Conservation (phyloP, 2,113 vertebrate genomes). For the Grantiella picta region DNA sequence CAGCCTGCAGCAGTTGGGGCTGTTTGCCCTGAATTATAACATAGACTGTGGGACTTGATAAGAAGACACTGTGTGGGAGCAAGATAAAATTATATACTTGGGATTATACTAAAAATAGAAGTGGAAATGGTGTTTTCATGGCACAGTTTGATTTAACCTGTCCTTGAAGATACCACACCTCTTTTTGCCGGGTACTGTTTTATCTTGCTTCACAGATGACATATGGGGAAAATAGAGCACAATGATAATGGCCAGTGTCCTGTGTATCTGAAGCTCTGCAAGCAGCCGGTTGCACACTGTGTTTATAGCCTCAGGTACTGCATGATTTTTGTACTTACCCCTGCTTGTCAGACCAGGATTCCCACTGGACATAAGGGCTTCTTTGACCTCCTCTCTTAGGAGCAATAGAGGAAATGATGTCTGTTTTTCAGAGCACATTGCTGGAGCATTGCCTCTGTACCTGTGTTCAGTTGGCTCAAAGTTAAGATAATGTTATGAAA, state of each 20-base stretch:
- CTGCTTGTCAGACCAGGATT: slow-evolving; percentile 5
- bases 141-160: not conserved
- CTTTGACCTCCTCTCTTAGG: not conserved
- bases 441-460: not conserved
- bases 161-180: slow-evolving; percentile 38
- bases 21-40: slow-evolving; percentile 17
- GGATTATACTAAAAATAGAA: slow-evolving; percentile 40
- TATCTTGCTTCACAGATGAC: slow-evolving; percentile 48
- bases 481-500: not conserved
- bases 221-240: not conserved
- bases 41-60: not conserved
- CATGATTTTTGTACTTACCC: slow-evolving; percentile 11
- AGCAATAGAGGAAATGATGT: not conserved
- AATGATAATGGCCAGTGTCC: not conserved
- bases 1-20: not conserved
- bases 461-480: not conserved
- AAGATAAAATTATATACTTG: slow-evolving; percentile 47
- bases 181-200: not conserved
- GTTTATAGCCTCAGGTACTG: slow-evolving; percentile 9
- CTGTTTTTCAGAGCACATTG: not conserved
- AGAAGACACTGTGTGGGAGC: not conserved
- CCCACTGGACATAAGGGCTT: not conserved
- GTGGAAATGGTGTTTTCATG: not conserved
- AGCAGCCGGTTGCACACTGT: not conserved
- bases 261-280: not conserved